These are phyloP conservation scores for Platerodrilus igneus DNA, from an alignment of 2,888 invertebrate species.

Conservation along the genomic window DNA sequence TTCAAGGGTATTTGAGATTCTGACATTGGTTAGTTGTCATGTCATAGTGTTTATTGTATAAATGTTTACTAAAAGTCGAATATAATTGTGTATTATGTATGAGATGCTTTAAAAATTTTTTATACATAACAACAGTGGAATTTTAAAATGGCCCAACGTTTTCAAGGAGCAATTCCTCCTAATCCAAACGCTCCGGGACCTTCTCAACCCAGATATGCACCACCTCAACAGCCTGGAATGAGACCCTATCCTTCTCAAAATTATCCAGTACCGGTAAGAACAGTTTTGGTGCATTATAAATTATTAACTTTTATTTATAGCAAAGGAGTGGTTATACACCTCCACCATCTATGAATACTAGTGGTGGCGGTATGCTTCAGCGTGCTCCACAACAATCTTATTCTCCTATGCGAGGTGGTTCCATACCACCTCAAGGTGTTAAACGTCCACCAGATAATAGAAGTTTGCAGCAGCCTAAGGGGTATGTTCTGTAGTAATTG, in stretches of 20 bases:
- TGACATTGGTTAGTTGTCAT: too few relatives aligned
- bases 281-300: too few relatives aligned
- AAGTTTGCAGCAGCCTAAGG: conserved; percentile 59
- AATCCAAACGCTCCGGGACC: conserved; percentile 53
- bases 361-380: conserved; percentile 55
- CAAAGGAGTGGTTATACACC: conserved; percentile 67
- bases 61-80: too few relatives aligned
- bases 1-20: too few relatives aligned
- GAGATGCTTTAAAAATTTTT: too few relatives aligned
- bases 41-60: too few relatives aligned
- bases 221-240: conserved; percentile 61
- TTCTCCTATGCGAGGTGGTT: conserved; percentile 58
- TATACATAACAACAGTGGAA: too few relatives aligned
- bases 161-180: conserved; percentile 52
- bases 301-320: conserved; percentile 35
- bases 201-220: conserved; percentile 56
- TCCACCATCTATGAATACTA: conserved; percentile 56
- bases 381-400: conserved; percentile 55
- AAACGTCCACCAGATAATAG: conserved; percentile 61
- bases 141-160: conserved; percentile 55
- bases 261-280: conserved; percentile 76
- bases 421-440: conserved; percentile 54
- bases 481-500: conserved; percentile 49
- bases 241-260: conserved; percentile 68
- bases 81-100: too few relatives aligned